These are phyloP conservation scores for Xanthorhoe designata DNA, from an alignment of 2,888 invertebrate species.

Conservation along the genomic window DNA sequence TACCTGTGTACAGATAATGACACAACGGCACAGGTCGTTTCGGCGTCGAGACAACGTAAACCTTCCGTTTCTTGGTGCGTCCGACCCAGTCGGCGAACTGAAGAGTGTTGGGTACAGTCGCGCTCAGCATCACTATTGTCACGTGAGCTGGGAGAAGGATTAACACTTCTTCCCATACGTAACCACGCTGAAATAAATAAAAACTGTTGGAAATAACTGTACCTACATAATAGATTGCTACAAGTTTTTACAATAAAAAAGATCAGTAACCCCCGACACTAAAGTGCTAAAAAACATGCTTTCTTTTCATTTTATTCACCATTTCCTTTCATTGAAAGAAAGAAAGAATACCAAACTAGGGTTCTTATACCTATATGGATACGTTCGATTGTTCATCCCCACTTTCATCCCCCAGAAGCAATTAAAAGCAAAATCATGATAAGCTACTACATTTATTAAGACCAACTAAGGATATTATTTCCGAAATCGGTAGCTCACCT, in stretches of 20 bases:
- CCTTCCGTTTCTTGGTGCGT: conserved; percentile 93
- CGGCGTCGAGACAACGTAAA: conserved; percentile 96
- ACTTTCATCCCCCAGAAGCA: too few relatives aligned
- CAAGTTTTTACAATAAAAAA: too few relatives aligned
- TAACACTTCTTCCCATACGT: conserved; percentile 99
- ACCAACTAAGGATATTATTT: too few relatives aligned
- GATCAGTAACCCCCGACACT: too few relatives aligned
- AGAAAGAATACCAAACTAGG: too few relatives aligned
- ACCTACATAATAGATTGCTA: background rate
- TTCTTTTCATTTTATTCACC: too few relatives aligned
- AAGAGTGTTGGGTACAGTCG: conserved; percentile 98
- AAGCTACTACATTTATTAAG: too few relatives aligned
- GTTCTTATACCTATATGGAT: too few relatives aligned
- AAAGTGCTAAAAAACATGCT: too few relatives aligned
- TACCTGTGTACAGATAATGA: conserved; percentile 95
- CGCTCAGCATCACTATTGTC: conserved; percentile 98
- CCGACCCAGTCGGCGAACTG: conserved; percentile 98
- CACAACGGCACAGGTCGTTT: conserved; percentile 98
- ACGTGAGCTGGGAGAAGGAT: conserved; percentile 98
- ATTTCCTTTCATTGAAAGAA: too few relatives aligned
- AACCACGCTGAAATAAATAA: conserved; percentile 89
- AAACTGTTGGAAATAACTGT: background rate
- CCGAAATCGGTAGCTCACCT: conserved; percentile 84
- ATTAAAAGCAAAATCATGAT: too few relatives aligned
- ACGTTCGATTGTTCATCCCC: too few relatives aligned